These are phyloP conservation scores for Gobio occitaniae DNA, from an alignment of 2,797 vertebrate species.

Conservation along the genomic window DNA sequence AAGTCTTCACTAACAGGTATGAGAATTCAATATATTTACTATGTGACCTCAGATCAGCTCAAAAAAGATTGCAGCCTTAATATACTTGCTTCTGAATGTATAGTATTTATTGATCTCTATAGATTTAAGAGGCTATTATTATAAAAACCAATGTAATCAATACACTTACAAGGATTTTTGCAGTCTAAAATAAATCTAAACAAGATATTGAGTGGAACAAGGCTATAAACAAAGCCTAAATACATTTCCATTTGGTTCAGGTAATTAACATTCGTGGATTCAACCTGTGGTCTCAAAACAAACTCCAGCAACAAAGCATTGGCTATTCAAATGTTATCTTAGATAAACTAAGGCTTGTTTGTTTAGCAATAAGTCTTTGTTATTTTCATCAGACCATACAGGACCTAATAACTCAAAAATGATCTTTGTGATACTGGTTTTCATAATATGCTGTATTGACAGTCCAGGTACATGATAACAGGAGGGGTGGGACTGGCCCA, in stretches of 20 bases:
- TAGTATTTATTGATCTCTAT: background rate
- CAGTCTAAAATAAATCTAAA: background rate
- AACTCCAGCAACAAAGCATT: background rate
- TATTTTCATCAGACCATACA: background rate
- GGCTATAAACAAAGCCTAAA: background rate
- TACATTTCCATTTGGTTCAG: background rate
- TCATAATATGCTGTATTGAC: background rate
- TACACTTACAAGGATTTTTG: background rate
- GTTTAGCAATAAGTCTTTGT: background rate
- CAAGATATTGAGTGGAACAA: background rate
- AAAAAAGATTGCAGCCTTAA: background rate
- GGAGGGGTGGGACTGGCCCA: too few relatives aligned
- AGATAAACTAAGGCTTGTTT: background rate
- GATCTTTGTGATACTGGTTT: background rate
- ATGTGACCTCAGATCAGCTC: background rate
- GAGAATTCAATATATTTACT: slow-evolving; percentile 41
- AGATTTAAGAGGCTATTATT: background rate
- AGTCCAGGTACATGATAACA: background rate
- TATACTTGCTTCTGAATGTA: background rate
- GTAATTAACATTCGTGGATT: background rate
- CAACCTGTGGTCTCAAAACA: background rate
- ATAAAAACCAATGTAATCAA: background rate
- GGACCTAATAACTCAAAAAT: background rate
- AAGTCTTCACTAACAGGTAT: slow-evolving; percentile 96
- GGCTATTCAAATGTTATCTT: background rate